Evolutionary conservation across 2,888 invertebrate species (phyloP).

Genomic region (Tethea ocularis): DNA sequence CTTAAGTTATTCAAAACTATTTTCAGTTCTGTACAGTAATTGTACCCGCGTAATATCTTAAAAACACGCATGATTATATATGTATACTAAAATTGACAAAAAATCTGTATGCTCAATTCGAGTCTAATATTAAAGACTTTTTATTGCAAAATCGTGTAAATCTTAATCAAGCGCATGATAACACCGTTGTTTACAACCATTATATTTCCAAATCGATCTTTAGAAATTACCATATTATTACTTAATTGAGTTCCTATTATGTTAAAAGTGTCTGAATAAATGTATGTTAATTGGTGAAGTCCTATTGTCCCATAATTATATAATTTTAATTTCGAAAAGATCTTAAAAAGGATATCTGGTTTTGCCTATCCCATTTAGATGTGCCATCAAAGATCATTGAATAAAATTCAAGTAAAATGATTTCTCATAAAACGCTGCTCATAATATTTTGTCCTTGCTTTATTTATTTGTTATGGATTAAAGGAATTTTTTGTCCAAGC

Average conservation of each 20-base stretch:
- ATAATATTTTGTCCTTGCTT: too few species aligned
- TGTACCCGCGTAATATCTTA: neutral
- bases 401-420: too few species aligned
- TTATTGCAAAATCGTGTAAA: neutral
- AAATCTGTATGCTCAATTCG: neutral
- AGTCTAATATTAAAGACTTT: neutral
- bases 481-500: too few species aligned
- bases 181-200: neutral
- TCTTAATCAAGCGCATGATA: neutral
- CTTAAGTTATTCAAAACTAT: constrained; percentile 3
- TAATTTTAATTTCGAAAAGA: neutral
- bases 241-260: constrained; percentile 2
- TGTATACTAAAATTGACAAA: neutral
- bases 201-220: constrained; percentile 3
- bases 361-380: too few species aligned
- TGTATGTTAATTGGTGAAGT: neutral
- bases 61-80: neutral
- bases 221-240: constrained; percentile 3
- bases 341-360: too few species aligned
- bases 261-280: neutral
- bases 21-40: neutral
- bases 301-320: neutral
- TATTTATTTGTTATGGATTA: too few species aligned
- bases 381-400: too few species aligned
- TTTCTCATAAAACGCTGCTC: too few species aligned